Percentiles rank a stretch among this genome's conserved stretches.
phyloP scores from a whole-genome alignment of 2,113 vertebrate genomes.

The Carettochelys insculpta region DNA sequence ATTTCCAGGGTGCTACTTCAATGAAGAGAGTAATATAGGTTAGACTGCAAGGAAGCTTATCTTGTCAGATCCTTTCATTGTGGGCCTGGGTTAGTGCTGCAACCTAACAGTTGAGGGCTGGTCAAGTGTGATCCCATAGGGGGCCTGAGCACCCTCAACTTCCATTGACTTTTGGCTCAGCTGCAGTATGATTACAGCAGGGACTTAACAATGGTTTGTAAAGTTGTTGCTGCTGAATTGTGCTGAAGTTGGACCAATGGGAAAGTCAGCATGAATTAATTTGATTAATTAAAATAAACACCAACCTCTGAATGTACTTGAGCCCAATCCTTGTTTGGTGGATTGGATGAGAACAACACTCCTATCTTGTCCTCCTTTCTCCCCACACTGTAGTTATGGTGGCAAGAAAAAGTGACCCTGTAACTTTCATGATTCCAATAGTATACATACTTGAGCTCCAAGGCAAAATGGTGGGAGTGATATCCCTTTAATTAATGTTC shows the following conservation, averaged over 20 bases:
- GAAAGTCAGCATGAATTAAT: not conserved
- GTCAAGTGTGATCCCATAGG: not conserved
- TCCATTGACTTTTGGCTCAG: not conserved
- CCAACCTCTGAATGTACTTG: not conserved
- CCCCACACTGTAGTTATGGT: not conserved
- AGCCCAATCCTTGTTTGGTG: not conserved
- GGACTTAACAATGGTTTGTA: not conserved
- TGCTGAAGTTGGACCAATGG: not conserved
- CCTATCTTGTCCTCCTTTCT: accelerated
- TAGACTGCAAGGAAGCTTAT: not conserved
- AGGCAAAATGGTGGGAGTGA: not conserved
- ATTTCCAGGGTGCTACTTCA: not conserved
- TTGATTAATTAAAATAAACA: not conserved
- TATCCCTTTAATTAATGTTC: conserved; percentile 32
- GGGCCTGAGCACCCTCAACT: not conserved
- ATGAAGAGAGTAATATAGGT: not conserved
- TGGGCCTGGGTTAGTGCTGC: not conserved
- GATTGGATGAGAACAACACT: not conserved
- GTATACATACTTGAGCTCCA: not conserved
- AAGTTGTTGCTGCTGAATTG: not conserved
- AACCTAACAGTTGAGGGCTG: not conserved
- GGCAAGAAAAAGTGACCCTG: not conserved
- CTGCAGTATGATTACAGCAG: not conserved
- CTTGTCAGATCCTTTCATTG: not conserved
- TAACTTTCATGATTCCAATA: not conserved